Evolutionary conservation across 2,797 vertebrate species (phyloP).

Genomic region (Falco berigora): DNA sequence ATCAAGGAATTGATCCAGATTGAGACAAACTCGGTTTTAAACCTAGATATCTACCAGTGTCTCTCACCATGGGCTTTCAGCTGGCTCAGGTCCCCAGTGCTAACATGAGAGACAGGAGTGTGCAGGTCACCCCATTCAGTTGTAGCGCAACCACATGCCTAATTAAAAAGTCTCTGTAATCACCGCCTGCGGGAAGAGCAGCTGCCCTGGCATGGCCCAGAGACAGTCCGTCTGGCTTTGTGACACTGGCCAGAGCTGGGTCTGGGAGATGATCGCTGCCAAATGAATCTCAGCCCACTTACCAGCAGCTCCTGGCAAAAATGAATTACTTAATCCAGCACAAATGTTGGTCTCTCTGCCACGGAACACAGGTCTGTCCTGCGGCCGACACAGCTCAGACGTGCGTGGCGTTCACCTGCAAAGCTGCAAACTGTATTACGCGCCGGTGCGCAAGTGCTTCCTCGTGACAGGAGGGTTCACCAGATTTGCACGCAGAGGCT

Average conservation of each 20-base stretch:
- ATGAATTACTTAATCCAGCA: neutral
- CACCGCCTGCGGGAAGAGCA: neutral
- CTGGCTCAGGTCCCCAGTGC: neutral
- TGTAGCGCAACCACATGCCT: neutral
- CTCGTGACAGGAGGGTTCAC: neutral
- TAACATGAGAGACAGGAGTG: rapidly evolving
- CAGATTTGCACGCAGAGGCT: neutral
- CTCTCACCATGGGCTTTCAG: neutral
- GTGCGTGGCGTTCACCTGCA: neutral
- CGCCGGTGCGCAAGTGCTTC: neutral
- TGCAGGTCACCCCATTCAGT: rapidly evolving
- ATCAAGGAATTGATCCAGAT: rapidly evolving
- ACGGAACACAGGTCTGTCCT: neutral
- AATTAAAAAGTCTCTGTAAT: neutral
- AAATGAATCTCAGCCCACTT: neutral
- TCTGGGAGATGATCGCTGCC: rapidly evolving
- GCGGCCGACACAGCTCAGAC: neutral
- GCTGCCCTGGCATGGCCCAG: neutral
- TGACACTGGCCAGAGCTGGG: neutral
- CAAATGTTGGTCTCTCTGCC: neutral
- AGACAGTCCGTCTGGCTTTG: neutral
- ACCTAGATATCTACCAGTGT: neutral
- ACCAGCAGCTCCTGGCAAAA: neutral
- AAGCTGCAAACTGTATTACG: neutral
- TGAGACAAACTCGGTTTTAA: neutral